phyloP scores from a whole-genome alignment of 2,888 invertebrate species.

The Dioctria rufipes region DNA sequence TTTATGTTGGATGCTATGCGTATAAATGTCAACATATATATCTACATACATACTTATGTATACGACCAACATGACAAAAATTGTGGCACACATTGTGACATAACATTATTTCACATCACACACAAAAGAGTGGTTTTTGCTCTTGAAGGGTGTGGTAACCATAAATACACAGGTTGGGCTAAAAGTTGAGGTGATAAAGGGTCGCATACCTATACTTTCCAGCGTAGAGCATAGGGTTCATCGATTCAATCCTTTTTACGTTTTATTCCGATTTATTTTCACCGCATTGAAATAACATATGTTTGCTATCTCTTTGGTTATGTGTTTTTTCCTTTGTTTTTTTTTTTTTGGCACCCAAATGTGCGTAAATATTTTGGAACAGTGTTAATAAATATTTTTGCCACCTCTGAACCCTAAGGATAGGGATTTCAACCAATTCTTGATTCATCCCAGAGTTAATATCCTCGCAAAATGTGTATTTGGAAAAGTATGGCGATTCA shows the following conservation, averaged over 20 bases:
- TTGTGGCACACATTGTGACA: constrained; percentile 30
- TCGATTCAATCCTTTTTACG: constrained; percentile 48
- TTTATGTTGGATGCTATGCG: background rate
- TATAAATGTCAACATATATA: too few relatives aligned
- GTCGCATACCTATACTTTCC: constrained; percentile 22
- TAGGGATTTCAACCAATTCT: too few relatives aligned
- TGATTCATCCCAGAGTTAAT: too few relatives aligned
- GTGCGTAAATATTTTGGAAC: constrained; percentile 46
- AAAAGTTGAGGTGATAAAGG: constrained; percentile 40
- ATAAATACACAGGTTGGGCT: constrained; percentile 35
- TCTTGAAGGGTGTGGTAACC: constrained; percentile 49
- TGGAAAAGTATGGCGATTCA: too few relatives aligned
- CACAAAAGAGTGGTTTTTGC: constrained; percentile 48
- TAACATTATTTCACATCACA: constrained; percentile 40
- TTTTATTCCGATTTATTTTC: constrained; percentile 46
- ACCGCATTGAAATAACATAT: constrained; percentile 29
- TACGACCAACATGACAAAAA: constrained; percentile 30
- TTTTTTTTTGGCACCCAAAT: constrained; percentile 36
- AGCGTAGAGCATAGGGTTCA: background rate
- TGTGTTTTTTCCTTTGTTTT: background rate
- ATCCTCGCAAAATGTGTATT: too few relatives aligned
- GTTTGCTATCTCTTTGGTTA: constrained; percentile 21
- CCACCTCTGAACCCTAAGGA: too few relatives aligned
- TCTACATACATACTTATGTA: too few relatives aligned
- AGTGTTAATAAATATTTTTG: constrained; percentile 25